Evolutionary conservation across 2,888 invertebrate species (phyloP).

Genomic region (Diplazon laetatorius): DNA sequence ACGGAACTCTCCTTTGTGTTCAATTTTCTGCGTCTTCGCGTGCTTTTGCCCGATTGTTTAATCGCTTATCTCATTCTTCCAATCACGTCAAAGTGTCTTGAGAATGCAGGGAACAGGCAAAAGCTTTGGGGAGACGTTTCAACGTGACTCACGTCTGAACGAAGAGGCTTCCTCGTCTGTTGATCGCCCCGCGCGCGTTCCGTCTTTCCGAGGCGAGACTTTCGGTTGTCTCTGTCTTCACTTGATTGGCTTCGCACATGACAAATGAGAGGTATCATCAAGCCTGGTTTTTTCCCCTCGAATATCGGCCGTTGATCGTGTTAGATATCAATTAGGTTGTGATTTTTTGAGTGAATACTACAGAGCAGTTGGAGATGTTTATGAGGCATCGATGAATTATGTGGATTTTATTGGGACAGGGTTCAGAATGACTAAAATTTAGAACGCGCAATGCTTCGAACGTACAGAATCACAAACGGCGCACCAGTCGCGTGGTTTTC

Average conservation of each 20-base stretch:
- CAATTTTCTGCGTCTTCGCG: conserved; percentile 20
- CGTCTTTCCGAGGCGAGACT: background rate
- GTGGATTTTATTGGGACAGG: too few relatives aligned
- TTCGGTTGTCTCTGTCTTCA: conserved; percentile 12
- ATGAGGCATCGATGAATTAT: background rate
- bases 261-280: background rate
- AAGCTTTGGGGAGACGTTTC: background rate
- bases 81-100: background rate
- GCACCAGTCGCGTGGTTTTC: too few relatives aligned
- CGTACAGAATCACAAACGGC: too few relatives aligned
- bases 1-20: conserved; percentile 50
- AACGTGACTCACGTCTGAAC: conserved; percentile 30
- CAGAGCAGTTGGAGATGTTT: background rate
- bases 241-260: conserved; percentile 41
- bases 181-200: conserved; percentile 6
- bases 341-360: conserved; percentile 11
- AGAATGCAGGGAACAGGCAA: conserved; percentile 15
- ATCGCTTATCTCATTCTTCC: conserved; percentile 35
- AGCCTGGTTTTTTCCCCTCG: conserved; percentile 2
- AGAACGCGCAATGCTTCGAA: too few relatives aligned
- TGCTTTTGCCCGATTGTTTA: conserved; percentile 25
- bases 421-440: too few relatives aligned
- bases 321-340: conserved; percentile 6
- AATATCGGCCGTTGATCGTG: background rate
- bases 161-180: conserved; percentile 43